Conservation (phyloP, 1,140 invertebrate genomes). For the Chironomus striatipennis region DNA sequence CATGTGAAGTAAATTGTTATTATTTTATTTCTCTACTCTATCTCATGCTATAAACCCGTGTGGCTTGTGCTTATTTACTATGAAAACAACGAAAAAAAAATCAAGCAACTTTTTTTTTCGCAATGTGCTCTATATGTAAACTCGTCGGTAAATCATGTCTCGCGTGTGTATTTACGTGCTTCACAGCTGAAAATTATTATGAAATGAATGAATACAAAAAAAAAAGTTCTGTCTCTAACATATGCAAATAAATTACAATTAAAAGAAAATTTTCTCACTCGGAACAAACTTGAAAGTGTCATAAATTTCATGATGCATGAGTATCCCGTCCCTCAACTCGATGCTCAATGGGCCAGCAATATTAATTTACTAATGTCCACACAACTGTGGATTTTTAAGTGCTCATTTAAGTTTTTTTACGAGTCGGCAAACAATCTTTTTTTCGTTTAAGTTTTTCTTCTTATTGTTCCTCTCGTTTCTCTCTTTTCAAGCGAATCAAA, state of each 20-base stretch:
- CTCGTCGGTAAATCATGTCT: slow-evolving; percentile 12
- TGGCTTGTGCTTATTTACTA: slow-evolving; percentile 7
- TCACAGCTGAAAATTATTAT: slow-evolving; percentile 13
- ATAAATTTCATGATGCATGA: slow-evolving; percentile 7
- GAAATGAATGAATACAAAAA: background rate
- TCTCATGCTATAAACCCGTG: slow-evolving; percentile 3
- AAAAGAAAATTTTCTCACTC: slow-evolving; percentile 14
- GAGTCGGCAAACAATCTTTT: background rate
- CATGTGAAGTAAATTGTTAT: background rate
- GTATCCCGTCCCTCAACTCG: too few species aligned
- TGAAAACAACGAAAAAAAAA: background rate
- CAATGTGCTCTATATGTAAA: background rate
- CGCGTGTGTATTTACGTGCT: slow-evolving; percentile 5
- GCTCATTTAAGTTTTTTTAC: background rate
- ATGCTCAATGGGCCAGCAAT: background rate
- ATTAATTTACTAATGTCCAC: background rate
- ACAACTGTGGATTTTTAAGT: background rate
- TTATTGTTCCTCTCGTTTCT: background rate
- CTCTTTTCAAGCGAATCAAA: too few species aligned
- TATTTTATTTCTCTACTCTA: background rate
- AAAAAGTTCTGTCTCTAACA: background rate
- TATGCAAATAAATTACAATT: slow-evolving; percentile 15
- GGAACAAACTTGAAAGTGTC: background rate
- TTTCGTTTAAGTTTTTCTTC: background rate
- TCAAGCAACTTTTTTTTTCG: background rate